These are phyloP conservation scores for Drosophila bipectinata DNA, from an alignment of 1,140 invertebrate genomes.

Conservation along the genomic window DNA sequence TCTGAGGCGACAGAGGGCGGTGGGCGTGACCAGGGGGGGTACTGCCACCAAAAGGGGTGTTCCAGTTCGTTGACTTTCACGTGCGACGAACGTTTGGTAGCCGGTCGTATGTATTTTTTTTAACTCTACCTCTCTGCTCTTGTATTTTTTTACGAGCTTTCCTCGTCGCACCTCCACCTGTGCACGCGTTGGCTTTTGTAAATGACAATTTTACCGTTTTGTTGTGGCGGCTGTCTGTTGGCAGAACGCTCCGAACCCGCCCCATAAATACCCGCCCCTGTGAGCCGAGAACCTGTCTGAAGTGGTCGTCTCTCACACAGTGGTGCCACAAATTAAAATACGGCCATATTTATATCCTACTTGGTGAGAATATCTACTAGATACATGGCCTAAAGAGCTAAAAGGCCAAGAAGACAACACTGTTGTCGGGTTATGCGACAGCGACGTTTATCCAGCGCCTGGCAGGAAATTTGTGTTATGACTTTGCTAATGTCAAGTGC, in stretches of 20 bases:
- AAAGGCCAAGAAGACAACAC: conserved; percentile 8
- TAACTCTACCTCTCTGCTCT: conserved; percentile 18
- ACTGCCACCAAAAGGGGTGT: conserved; percentile 31
- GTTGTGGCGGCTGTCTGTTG: conserved; percentile 53
- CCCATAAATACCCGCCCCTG: background rate
- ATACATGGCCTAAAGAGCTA: background rate
- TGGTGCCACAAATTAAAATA: conserved; percentile 5
- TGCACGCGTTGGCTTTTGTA: conserved; percentile 66
- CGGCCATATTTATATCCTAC: too few relatives aligned
- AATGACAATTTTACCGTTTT: conserved; percentile 81
- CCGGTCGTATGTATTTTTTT: conserved; percentile 40
- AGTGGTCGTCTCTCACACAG: conserved; percentile 45
- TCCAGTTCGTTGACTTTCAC: conserved; percentile 80
- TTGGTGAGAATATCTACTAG: too few relatives aligned
- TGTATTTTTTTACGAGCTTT: conserved; percentile 21
- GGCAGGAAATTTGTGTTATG: conserved; percentile 79
- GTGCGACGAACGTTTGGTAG: conserved; percentile 54
- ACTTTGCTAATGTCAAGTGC: conserved; percentile 80
- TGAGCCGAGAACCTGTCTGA: conserved; percentile 19
- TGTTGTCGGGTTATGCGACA: conserved; percentile 26
- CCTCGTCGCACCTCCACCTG: conserved; percentile 28
- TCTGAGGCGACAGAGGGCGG: conserved; percentile 23
- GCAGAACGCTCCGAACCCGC: background rate
- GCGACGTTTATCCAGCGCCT: conserved; percentile 56
- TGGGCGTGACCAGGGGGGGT: conserved; percentile 4